phyloP scores from a whole-genome alignment of 1,140 invertebrate species.

The Ceratitis capitata region DNA sequence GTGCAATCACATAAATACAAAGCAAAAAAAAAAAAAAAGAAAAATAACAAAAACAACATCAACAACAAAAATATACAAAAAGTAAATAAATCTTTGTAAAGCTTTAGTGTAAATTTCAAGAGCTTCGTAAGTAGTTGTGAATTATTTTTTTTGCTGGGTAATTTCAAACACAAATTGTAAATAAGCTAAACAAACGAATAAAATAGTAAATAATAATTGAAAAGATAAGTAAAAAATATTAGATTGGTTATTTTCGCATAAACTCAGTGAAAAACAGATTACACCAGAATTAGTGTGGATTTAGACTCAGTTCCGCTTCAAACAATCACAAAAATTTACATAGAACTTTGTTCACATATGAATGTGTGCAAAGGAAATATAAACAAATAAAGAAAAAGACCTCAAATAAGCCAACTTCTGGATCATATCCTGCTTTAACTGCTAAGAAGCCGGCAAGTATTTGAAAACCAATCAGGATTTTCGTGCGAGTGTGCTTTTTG shows the following conservation, averaged over 20 bases:
- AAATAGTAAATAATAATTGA: background rate
- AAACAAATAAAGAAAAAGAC: background rate
- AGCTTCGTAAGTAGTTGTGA: constrained; percentile 62
- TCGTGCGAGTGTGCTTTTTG: background rate
- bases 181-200: background rate
- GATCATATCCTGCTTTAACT: background rate
- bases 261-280: background rate
- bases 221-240: background rate
- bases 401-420: background rate
- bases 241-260: background rate
- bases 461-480: background rate
- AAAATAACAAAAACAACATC: too few species aligned
- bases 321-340: background rate
- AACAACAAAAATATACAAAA: too few species aligned
- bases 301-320: background rate
- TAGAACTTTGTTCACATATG: too few species aligned
- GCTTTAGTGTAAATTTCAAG: constrained; percentile 43
- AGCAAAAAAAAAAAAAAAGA: constrained; percentile 41
- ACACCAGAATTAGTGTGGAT: background rate
- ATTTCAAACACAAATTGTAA: background rate
- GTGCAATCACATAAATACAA: constrained; percentile 55
- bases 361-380: background rate
- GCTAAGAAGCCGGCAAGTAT: background rate
- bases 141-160: constrained; percentile 38
- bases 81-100: constrained; percentile 26